phyloP scores from a whole-genome alignment of 2,888 invertebrate genomes.

The Drosophila ezoana region DNA sequence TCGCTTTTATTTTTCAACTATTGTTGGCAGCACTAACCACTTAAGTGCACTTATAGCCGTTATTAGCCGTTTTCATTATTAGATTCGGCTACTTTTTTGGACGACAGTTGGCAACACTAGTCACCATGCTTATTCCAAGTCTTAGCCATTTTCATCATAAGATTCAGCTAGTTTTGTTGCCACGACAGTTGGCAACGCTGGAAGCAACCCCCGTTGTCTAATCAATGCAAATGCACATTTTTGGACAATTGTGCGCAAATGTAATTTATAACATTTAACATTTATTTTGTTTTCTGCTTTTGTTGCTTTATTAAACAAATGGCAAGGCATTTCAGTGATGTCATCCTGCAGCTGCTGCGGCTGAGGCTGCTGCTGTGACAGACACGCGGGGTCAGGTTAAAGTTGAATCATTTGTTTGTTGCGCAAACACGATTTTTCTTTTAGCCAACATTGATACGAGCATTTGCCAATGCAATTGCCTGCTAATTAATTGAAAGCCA shows the following conservation, averaged over 20 bases:
- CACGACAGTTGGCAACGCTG: no score
- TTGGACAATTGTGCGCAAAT: constrained; percentile 72
- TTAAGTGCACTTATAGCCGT: no score
- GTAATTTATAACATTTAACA: constrained; percentile 77
- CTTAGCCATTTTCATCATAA: no score
- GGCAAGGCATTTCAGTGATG: constrained; percentile 63
- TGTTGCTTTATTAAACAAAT: constrained; percentile 65
- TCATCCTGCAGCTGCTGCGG: constrained; percentile 59
- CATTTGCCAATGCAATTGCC: constrained; percentile 40
- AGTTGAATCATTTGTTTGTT: constrained; percentile 81
- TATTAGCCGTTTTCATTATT: no score
- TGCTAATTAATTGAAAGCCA: constrained; percentile 77
- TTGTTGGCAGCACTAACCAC: no score
- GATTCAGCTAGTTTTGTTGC: no score
- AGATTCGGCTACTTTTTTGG: no score
- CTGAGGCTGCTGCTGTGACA: constrained; percentile 63
- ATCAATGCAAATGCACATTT: constrained; percentile 80
- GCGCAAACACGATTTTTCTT: constrained; percentile 75
- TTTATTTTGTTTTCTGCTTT: constrained; percentile 11
- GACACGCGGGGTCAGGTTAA: constrained; percentile 83
- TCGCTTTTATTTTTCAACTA: no score
- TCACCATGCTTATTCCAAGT: no score
- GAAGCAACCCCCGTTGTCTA: constrained; percentile 39
- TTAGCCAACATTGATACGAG: constrained; percentile 64
- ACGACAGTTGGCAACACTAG: no score